Evolutionary conservation across 2,888 invertebrate genomes (phyloP).

Genomic region (Merodon equestris): DNA sequence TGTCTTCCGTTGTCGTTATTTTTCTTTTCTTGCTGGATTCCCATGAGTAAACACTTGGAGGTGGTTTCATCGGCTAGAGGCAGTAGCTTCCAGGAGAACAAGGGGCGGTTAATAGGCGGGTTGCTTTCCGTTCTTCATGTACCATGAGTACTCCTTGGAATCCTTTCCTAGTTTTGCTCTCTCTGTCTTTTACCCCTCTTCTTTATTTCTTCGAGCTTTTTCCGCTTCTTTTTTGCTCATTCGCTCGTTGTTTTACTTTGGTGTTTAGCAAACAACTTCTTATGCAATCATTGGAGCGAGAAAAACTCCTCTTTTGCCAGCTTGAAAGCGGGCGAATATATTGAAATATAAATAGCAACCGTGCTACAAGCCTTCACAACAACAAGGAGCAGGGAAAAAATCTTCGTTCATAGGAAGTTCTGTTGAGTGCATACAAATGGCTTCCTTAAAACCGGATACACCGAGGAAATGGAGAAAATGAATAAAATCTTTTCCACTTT

Average conservation of each 20-base stretch:
- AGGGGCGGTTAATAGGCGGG: slow-evolving; percentile 43
- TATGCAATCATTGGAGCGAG: slow-evolving; percentile 60
- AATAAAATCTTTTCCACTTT: slow-evolving; percentile 52
- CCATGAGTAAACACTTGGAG: slow-evolving; percentile 44
- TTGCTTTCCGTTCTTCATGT: not conserved
- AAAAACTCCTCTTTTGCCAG: slow-evolving; percentile 55
- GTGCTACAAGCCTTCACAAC: not conserved
- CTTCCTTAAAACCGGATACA: slow-evolving; percentile 66
- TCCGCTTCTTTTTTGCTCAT: slow-evolving; percentile 7
- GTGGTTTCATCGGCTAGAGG: slow-evolving; percentile 26
- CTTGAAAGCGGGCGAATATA: slow-evolving; percentile 57
- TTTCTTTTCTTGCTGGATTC: slow-evolving; percentile 11
- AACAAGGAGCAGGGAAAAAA: slow-evolving; percentile 4
- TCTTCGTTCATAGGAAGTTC: slow-evolving; percentile 48
- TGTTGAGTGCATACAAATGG: slow-evolving; percentile 67
- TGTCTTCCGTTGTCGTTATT: not conserved
- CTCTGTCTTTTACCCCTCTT: too few relatives aligned
- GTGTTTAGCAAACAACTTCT: slow-evolving; percentile 66
- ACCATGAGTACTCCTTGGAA: too few relatives aligned
- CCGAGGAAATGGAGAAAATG: slow-evolving; percentile 58
- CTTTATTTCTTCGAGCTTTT: too few relatives aligned
- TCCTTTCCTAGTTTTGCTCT: slow-evolving; percentile 6
- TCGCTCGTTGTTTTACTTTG: slow-evolving; percentile 61
- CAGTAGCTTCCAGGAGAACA: slow-evolving; percentile 23
- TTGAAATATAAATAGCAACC: slow-evolving; percentile 58